Evolutionary conservation across 2,888 invertebrate species (phyloP).

Genomic region (Chrysina gloriosa): DNA sequence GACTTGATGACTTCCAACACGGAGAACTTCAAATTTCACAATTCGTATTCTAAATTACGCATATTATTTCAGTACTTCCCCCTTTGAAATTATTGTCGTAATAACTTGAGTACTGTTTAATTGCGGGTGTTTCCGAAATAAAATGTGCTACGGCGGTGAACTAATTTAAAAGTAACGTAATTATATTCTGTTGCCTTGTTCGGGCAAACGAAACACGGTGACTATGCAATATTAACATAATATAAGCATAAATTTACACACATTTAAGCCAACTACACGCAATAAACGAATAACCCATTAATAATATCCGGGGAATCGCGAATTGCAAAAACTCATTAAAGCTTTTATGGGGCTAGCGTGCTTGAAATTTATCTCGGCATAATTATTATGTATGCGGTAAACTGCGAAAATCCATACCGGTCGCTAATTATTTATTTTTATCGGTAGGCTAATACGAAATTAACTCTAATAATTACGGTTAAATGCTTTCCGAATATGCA

Average conservation of each 20-base stretch:
- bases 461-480: slow-evolving; percentile 1
- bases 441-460: background rate
- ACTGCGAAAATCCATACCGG: background rate
- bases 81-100: no score
- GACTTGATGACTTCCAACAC: no score
- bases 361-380: background rate
- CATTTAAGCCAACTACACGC: background rate
- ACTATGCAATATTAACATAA: background rate
- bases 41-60: no score
- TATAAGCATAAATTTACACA: background rate
- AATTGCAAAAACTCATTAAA: slow-evolving; percentile 15
- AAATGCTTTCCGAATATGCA: no score
- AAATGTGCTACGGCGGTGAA: background rate
- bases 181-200: background rate
- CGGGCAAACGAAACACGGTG: background rate
- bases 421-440: slow-evolving; percentile 6
- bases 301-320: background rate
- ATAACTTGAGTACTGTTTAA: no score
- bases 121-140: no score
- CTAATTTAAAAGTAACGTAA: background rate
- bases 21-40: no score
- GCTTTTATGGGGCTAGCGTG: slow-evolving; percentile 11
- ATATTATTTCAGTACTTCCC: no score
- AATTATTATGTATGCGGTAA: slow-evolving; percentile 4
- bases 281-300: background rate